Base-by-base conservation (phyloP, 2,113 vertebrate species). In the Oryzias melastigma region DNA sequence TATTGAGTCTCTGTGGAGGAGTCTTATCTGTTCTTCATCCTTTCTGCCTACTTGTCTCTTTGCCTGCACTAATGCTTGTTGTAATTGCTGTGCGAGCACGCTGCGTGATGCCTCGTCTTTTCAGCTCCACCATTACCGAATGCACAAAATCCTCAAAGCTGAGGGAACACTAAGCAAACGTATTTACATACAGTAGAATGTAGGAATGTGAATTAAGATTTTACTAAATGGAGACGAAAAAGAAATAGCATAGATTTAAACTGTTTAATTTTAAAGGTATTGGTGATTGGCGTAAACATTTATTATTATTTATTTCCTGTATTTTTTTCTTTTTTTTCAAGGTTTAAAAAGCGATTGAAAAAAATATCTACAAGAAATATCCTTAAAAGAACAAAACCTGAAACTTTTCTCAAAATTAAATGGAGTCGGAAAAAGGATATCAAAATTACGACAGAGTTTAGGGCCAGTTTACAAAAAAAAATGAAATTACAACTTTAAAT, bases 61-160 rank as follows among this genome's bases (percentile, higher is more conserved):
- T 66, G 69, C 57, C 58, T 65, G 46, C 49, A 48, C 71, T 85
- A 76, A 81, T 81, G 52, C 56, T 55, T 65, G 64, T 77, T 86
- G 85, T 90, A 89, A 88, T 89, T 83, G 81, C 81, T 58, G 65
- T 88, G 76, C 62, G 77, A 83, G 67, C 68, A 80, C 82, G 72
- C 78, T 71, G 78, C 82, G 71, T 58, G 55, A 78, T 60, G 70
- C 72, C 67, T 62, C 75, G 71, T 81, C 58, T 71, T 79, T 78
- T 71, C 63, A 77, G 81, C 60, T 64, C 46, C 78, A 73, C 75
- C 22, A 45, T 75, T 78, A 71, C 62, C 44, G 47, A 75, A n/a
- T n/a, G 60, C 60, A 68, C 18, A 51, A 55, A n/a, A 22, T 42
- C 24, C 51, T 29, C 29, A 18, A n/a, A 50, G 47, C 24, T 20